A percentile compares a stretch with the other conserved stretches of the same genome.
phyloP scores from a whole-genome alignment of 2,113 vertebrate genomes.

The Eulacestoma nigropectus region DNA sequence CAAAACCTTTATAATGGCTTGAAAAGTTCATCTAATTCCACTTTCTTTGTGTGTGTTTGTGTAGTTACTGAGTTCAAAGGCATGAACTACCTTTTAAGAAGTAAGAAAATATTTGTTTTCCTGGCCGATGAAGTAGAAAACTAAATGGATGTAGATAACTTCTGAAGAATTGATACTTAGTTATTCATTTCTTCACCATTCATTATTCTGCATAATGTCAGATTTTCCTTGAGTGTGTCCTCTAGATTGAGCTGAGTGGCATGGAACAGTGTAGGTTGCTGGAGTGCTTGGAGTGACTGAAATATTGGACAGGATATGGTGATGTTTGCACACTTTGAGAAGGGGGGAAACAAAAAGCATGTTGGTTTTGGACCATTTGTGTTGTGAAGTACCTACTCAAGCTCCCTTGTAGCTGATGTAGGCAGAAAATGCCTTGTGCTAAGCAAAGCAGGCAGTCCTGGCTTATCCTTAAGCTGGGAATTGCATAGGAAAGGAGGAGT shows the following conservation, averaged over 20 bases:
- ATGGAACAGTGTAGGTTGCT: background rate
- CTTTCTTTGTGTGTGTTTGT: background rate
- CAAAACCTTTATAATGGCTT: background rate
- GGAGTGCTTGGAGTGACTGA: background rate
- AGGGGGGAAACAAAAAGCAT: accelerated
- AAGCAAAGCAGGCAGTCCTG: background rate
- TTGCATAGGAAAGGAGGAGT: background rate
- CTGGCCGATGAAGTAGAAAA: background rate
- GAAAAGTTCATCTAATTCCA: background rate
- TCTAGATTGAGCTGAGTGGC: background rate
- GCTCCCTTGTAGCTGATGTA: background rate
- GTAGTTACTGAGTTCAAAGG: background rate
- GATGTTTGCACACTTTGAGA: background rate
- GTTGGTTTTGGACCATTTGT: background rate
- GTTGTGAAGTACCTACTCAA: background rate
- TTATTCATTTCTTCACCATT: background rate
- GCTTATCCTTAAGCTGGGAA: background rate
- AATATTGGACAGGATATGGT: background rate
- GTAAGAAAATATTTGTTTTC: background rate
- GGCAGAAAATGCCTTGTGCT: background rate
- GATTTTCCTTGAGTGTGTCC: background rate
- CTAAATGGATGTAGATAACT: background rate
- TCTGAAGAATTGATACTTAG: background rate
- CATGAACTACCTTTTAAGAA: background rate
- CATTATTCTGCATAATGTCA: background rate